Percentiles rank a stretch among this genome's conserved stretches.
phyloP scores from a whole-genome alignment of 2,888 invertebrate genomes.

The Colletes collaris region DNA sequence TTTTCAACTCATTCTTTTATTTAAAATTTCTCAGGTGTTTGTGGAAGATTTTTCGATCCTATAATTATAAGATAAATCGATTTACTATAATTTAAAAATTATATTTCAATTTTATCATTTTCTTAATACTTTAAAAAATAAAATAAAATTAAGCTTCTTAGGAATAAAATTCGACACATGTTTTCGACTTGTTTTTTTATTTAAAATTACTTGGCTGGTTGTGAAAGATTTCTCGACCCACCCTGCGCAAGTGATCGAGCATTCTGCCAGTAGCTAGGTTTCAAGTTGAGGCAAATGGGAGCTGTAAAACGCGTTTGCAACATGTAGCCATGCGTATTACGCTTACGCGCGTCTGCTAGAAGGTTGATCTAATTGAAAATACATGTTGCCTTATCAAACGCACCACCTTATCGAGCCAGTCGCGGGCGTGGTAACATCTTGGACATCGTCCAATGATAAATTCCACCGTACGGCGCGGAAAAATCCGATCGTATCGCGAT shows the following conservation, averaged over 20 bases:
- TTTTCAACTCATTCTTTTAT: no score
- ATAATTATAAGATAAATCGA: no score
- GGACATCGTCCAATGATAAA: constrained; percentile 16
- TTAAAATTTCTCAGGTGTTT: no score
- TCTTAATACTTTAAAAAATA: no score
- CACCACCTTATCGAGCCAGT: constrained; percentile 30
- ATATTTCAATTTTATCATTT: no score
- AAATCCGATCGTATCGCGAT: constrained; percentile 11
- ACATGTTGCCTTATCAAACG: constrained; percentile 39
- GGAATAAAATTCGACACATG: no score
- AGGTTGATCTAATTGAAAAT: constrained; percentile 46
- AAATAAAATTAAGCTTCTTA: no score
- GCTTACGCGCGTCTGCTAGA: neutral
- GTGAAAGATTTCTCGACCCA: no score
- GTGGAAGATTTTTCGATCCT: no score
- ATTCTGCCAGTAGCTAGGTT: constrained; percentile 13
- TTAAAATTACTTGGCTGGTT: no score
- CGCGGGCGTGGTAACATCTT: constrained; percentile 27
- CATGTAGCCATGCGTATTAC: constrained; percentile 4
- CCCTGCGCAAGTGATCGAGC: constrained; percentile 11
- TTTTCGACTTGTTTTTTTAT: no score
- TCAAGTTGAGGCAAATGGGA: constrained; percentile 13
- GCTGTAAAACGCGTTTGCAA: constrained; percentile 35
- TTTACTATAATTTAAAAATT: no score
- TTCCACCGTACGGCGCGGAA: neutral